Conservation (phyloP, 2,888 invertebrate species). For the Stenodema calcarata region DNA sequence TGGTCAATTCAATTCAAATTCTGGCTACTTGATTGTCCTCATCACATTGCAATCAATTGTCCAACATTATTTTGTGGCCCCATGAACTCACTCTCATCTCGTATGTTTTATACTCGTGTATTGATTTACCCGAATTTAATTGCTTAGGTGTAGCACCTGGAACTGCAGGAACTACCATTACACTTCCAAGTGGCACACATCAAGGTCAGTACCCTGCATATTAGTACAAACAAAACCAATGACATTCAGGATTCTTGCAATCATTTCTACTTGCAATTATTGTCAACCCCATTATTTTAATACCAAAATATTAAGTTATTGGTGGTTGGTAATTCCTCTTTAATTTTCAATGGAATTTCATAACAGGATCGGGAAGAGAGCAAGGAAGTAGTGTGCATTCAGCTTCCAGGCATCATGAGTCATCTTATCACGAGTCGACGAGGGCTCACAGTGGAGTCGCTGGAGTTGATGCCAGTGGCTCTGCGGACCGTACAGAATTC, state of each 20-base stretch:
- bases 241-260: too few relatives aligned
- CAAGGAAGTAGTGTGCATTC: neutral
- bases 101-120: slow-evolving; percentile 1
- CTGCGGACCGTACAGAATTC: neutral
- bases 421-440: neutral
- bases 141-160: neutral
- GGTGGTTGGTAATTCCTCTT: neutral
- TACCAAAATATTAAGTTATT: too few relatives aligned
- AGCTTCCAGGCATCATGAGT: slow-evolving; percentile 6
- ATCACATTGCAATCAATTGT: too few relatives aligned
- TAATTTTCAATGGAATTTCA: neutral
- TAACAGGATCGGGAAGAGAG: neutral
- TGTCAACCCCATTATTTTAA: too few relatives aligned
- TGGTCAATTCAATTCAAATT: too few relatives aligned
- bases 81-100: too few relatives aligned
- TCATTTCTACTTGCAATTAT: too few relatives aligned
- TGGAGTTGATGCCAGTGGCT: neutral
- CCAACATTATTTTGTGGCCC: too few relatives aligned
- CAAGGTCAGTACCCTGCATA: neutral
- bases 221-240: too few relatives aligned
- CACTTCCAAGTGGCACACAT: neutral
- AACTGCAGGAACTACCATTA: neutral
- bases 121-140: neutral
- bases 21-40: too few relatives aligned
- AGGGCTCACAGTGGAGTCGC: neutral